Evolutionary conservation across 1,140 invertebrate genomes (phyloP), one percentile per base, ranked within the genome.

Genomic region (Drosophila chauvacae): DNA sequence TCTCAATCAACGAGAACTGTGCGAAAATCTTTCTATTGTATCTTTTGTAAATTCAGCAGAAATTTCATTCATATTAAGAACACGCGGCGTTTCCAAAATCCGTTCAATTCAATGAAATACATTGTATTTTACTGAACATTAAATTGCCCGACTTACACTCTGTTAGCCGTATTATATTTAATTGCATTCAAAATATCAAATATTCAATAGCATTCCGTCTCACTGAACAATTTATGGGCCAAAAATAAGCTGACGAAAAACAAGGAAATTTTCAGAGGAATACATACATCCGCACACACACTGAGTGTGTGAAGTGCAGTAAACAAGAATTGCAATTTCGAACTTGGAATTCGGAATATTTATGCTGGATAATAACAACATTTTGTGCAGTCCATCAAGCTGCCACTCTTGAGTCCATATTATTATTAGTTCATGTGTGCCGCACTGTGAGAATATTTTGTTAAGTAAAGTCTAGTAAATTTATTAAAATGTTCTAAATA

Each of bases 251-350:
- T 33, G 33, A 42, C 39, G 69, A 35, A 60, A 69, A 63, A 51
- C 14, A 72, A 58, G 18, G 45, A 77, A 45, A 70, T 56, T 26
- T 35, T 53, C 57, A 47, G 56, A 66, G 13, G 20, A 48, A 66
- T 50, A 44, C 42, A 3, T 26, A 26, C 26, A 13, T 35, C 33
- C 45, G 71, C 55, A 20, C 3, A n/a, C 26, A 45, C 41, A 71
- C 57, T 55, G 39, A 55, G 66, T 68, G 66, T 53, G 39, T 55
- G 47, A 80, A 82, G 79, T 87, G 79, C 75, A 81, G 62, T 87
- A 79, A 82, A 79, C 75, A 82, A 61, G 80, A 66, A 23, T 37
- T 26, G 30, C 11, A n/a, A 48, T 63, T 61, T 65, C 20, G 39
- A 35, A 56, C 35, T 56, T 26, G 53, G 53, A 56, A 56, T 56